phyloP scores from a whole-genome alignment of 2,888 invertebrate genomes.

The Pristionchus mayeri region DNA sequence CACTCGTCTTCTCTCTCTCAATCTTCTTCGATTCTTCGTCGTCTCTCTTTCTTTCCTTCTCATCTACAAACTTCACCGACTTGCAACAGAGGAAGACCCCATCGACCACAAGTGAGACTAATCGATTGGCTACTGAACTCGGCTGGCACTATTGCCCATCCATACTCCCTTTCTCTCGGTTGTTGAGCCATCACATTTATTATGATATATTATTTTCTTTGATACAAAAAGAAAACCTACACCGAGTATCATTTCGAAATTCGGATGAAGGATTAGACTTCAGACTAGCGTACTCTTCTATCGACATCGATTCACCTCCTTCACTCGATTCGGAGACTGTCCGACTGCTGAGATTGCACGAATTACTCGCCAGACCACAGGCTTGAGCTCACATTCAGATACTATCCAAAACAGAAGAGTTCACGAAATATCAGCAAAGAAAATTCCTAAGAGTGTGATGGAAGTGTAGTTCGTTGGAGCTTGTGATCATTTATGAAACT shows the following conservation, averaged over 20 bases:
- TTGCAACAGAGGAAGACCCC: not conserved
- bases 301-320: not conserved
- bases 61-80: slow-evolving; percentile 25
- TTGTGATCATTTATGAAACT: not conserved
- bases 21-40: slow-evolving; percentile 37
- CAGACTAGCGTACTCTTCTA: slow-evolving; percentile 35
- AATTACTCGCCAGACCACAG: slow-evolving; percentile 40
- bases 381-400: too few relatives aligned
- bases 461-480: not conserved
- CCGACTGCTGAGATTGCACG: slow-evolving; percentile 18
- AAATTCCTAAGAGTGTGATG: too few relatives aligned
- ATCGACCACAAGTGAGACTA: not conserved
- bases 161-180: not conserved
- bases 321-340: not conserved
- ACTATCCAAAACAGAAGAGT: too few relatives aligned
- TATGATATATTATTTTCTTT: too few relatives aligned
- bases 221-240: too few relatives aligned
- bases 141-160: not conserved
- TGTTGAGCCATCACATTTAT: not conserved
- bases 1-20: slow-evolving; percentile 17
- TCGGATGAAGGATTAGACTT: too few relatives aligned
- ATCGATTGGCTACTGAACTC: not conserved
- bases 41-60: slow-evolving; percentile 22
- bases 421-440: too few relatives aligned
- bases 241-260: too few relatives aligned